Evolutionary conservation across 1,140 invertebrate genomes (phyloP), one percentile per base, ranked within the genome.

Genomic region (Nephotettix cincticeps): DNA sequence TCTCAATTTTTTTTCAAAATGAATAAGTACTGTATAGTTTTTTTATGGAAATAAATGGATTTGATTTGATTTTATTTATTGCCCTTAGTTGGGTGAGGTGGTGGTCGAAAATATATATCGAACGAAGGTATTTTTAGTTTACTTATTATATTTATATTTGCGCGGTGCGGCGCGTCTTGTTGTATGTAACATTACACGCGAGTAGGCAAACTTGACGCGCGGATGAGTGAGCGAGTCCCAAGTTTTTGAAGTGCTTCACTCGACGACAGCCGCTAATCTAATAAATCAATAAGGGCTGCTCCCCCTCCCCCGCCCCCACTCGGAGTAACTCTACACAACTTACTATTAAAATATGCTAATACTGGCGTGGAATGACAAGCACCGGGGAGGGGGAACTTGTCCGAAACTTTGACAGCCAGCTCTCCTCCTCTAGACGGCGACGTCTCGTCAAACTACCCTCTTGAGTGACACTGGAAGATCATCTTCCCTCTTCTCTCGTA

Each of bases 321-420:
- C 29, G 23, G 4, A 14, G 29, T 19, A 63, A 63, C 58, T 63
- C 6, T 63, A 27, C 58, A 63, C 13, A 63, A 63, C 58, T 63
- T 63, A 63, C 58, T 63, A 63, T 63, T 63, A 63, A 63, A 63
- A 63, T 63, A 63, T 63, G 58, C 58, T 63, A 63, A 63, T 63
- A 63, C 58, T 27, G 4, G 9, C 21, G 25, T 11, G 21, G 58
- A 63, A 63, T 63, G 58, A 63, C 58, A 63, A 63, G 58, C 19
- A 29, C 58, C 29, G 6, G 51, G 25, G 21, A 19, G 13, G 11
- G 4, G 9, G 27, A 63, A 30, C 58, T 63, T 63, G 27, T 29
- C 58, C 23, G n/a, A 23, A 63, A 63, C 9, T 63, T 63, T 63
- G 58, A 63, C 58, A 63, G n/a, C 14, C 9, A 14, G 58, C 58